Percentiles rank a stretch among this genome's conserved stretches.
Evolutionary conservation across 2,797 vertebrate species (phyloP).

Genomic region (Pseudochaenichthys georgianus): DNA sequence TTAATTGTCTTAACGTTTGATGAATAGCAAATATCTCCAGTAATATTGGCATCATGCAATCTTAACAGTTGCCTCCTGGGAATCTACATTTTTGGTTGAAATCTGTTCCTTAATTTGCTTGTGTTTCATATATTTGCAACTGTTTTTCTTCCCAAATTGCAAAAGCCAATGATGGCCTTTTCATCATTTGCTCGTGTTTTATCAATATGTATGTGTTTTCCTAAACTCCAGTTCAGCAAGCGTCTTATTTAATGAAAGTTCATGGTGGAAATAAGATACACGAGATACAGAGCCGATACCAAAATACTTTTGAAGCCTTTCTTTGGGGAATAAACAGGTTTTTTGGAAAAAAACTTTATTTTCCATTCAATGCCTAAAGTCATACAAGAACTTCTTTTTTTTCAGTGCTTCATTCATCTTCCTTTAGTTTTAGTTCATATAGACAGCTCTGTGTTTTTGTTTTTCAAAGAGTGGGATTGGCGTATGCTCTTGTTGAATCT

Average conservation of each 20-base stretch:
- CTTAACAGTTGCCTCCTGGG: background rate
- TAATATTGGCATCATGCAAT: background rate
- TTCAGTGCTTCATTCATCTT: constrained; percentile 22
- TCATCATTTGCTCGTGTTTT: too few relatives aligned
- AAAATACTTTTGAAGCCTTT: background rate
- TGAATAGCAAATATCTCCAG: too few relatives aligned
- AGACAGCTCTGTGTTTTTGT: constrained; percentile 39
- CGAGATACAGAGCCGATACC: background rate
- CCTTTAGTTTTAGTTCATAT: background rate
- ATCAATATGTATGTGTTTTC: background rate
- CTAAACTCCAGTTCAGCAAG: background rate
- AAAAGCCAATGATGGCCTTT: too few relatives aligned
- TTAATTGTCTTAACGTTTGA: background rate
- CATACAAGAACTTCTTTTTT: background rate
- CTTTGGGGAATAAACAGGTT: background rate
- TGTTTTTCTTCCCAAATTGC: background rate
- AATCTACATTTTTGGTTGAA: background rate
- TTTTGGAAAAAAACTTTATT: background rate
- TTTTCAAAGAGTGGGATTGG: constrained; percentile 51
- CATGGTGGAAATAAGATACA: background rate
- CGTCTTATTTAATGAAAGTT: background rate
- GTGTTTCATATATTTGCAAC: background rate
- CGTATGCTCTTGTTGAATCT: constrained; percentile 37
- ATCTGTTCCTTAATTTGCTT: background rate
- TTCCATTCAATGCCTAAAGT: too few relatives aligned